Evolutionary conservation across 2,888 invertebrate species (phyloP).

Genomic region (Thumatha senex): DNA sequence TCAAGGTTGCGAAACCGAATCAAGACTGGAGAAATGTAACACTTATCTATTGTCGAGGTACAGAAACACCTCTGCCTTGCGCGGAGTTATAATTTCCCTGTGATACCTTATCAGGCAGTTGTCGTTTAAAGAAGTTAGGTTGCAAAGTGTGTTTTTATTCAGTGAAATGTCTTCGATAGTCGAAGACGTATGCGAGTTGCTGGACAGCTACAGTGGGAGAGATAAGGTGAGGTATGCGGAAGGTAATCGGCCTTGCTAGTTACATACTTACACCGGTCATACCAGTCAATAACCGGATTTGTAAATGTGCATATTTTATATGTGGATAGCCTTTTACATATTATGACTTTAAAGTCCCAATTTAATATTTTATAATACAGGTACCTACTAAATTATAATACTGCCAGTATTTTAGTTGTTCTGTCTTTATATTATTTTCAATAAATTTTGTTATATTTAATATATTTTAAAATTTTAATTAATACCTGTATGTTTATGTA

Average conservation of each 20-base stretch:
- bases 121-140: not conserved
- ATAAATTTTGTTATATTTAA: no score
- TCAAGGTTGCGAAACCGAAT: slow-evolving; percentile 45
- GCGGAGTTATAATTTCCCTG: slow-evolving; percentile 4
- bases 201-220: slow-evolving; percentile 92
- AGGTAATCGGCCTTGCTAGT: slow-evolving; percentile 55
- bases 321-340: not conserved
- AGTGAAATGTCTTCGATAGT: slow-evolving; percentile 62
- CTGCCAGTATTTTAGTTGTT: no score
- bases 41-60: slow-evolving; percentile 55
- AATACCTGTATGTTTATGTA: no score
- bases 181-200: slow-evolving; percentile 86
- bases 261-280: slow-evolving; percentile 39
- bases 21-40: slow-evolving; percentile 65
- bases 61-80: slow-evolving; percentile 34
- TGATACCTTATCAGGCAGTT: slow-evolving; percentile 46
- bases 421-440: no score
- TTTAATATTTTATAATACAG: not conserved
- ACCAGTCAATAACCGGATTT: slow-evolving; percentile 44
- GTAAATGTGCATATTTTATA: not conserved
- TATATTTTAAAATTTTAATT: no score
- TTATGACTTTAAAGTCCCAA: not conserved
- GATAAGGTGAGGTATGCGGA: slow-evolving; percentile 88
- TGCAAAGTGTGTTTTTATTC: slow-evolving; percentile 10
- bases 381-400: no score